Evolutionary conservation across 2,888 invertebrate genomes (phyloP), one percentile per base, ranked within the genome.

Genomic region (Drosophila subquinaria): DNA sequence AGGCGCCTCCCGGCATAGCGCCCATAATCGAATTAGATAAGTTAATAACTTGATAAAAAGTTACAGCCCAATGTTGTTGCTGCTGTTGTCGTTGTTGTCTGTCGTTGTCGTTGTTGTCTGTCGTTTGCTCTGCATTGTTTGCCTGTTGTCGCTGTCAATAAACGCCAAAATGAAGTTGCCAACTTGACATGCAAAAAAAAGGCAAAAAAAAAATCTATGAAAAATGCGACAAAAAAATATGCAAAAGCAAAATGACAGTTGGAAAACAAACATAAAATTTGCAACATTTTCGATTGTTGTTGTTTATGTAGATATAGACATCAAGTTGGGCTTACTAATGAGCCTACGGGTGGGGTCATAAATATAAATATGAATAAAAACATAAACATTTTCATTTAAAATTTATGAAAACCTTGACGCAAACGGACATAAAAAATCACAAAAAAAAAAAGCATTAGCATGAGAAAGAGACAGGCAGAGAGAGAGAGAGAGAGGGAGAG

Each of bases 21-120:
- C 55, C 79, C 88, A 84, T 86, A 86, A 89, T 86, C 89, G 89
- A 86, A 86, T 86, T 87, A 86, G 85, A 89, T 89, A 89, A 86
- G 88, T 89, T 86, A 89, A 89, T 89, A 86, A 86, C 89, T 86
- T 89, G 88, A 86, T 86, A 87, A 86, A 89, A 89, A 89, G 84
- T 87, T 88, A 78, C 80, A 73, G 66, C 80, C 60, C 60, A 65
- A 36, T 68, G 69, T 33, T 73, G 45, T 15, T 47, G 20, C 45
- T 42, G 73, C 36, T 68, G 69, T 40, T 45, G 55, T 45, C 64
- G 79, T 67, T 82, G 79, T 65, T 69, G 67, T 61, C 13, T 66
- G 56, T 55, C 17, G 66, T 51, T 36, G 63, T 56, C 47, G 66
- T 60, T 73, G 79, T 65, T 69, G 67, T 61, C 13, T 66, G 56